Conservation (phyloP, 2,888 invertebrate genomes). For the Neuroscelio doddi region DNA sequence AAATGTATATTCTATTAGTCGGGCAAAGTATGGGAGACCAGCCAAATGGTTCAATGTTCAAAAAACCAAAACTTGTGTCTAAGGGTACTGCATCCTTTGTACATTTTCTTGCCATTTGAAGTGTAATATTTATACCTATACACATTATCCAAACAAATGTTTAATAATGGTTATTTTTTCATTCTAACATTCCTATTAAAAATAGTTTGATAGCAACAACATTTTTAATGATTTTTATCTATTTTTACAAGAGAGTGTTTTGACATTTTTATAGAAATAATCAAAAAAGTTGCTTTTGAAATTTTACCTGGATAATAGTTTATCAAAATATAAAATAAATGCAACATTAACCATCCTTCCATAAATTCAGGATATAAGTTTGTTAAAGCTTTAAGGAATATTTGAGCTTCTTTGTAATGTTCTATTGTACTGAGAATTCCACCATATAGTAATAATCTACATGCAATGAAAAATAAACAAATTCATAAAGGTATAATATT, state of each 20-base stretch:
- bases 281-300: no score
- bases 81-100: slow-evolving; percentile 46
- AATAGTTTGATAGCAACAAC: no score
- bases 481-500: no score
- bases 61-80: slow-evolving; percentile 11
- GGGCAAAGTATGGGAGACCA: slow-evolving; percentile 56
- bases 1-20: slow-evolving; percentile 46
- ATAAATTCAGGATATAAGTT: slow-evolving; percentile 56
- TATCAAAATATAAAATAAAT: slow-evolving; percentile 57
- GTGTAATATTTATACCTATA: slow-evolving; percentile 56
- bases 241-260: no score
- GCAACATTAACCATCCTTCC: slow-evolving; percentile 59
- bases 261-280: no score
- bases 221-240: no score
- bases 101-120: slow-evolving; percentile 56
- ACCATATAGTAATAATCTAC: slow-evolving; percentile 56
- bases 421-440: slow-evolving; percentile 49
- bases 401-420: slow-evolving; percentile 53
- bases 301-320: slow-evolving; percentile 57
- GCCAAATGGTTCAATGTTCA: slow-evolving; percentile 52
- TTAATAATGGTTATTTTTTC: background rate
- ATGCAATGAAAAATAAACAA: background rate
- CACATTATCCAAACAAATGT: background rate
- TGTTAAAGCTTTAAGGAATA: slow-evolving; percentile 53
- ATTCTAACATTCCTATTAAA: background rate